A percentile compares a stretch with the other conserved stretches of the same genome.
Conservation (phyloP, 2,797 vertebrate species). For the Paguma larvata region DNA sequence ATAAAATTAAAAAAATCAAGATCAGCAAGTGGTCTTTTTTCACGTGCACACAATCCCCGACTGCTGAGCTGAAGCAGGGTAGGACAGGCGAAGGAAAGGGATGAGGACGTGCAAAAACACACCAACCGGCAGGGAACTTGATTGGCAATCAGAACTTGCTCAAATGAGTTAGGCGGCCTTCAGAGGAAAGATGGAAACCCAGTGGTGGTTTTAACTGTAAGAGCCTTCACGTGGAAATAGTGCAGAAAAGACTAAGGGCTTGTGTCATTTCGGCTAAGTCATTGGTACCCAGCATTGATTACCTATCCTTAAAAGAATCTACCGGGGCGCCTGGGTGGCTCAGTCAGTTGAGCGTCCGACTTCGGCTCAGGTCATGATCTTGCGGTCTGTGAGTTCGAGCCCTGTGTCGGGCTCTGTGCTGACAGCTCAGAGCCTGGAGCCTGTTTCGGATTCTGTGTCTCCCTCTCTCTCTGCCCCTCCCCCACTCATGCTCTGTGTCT, state of each 20-base stretch:
- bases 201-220: background rate
- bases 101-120: background rate
- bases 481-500: too few species aligned
- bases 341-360: too few species aligned
- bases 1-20: too few species aligned
- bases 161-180: background rate
- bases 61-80: background rate
- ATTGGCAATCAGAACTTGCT: background rate
- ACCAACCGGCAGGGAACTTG: background rate
- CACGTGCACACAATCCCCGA: background rate
- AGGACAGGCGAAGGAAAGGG: background rate
- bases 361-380: too few species aligned
- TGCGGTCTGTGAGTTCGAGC: too few species aligned
- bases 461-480: too few species aligned
- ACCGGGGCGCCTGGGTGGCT: too few species aligned
- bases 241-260: background rate
- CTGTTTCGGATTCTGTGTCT: too few species aligned
- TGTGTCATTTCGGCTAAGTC: background rate
- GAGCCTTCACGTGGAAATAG: background rate
- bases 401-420: too few species aligned
- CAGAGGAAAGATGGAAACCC: background rate
- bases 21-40: background rate
- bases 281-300: background rate
- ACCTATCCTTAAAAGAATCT: background rate
- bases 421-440: too few species aligned